These are phyloP conservation scores for Myocastor coypus DNA, from an alignment of 2,113 vertebrate genomes.

Conservation along the genomic window DNA sequence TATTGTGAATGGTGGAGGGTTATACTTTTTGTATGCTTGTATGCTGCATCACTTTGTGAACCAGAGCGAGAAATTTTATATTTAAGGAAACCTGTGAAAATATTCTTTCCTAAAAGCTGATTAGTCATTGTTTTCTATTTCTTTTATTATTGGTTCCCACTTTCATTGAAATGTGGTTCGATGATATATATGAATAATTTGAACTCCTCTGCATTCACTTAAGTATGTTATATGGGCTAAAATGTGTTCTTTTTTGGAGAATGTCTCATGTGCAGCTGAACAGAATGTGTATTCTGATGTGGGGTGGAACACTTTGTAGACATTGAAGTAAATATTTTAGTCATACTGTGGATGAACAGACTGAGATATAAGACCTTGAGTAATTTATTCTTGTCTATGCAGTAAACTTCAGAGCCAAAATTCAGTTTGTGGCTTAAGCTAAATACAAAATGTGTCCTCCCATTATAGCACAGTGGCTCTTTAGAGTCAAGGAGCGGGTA, in stretches of 20 bases:
- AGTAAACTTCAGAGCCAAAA: neutral
- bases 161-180: neutral
- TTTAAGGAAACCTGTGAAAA: too few relatives aligned
- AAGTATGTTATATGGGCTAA: neutral
- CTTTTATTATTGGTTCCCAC: neutral
- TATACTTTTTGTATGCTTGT: too few relatives aligned
- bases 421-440: neutral
- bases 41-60: too few relatives aligned
- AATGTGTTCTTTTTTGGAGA: neutral
- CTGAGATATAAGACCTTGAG: neutral
- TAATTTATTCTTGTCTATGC: constrained; percentile 12
- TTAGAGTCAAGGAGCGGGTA: neutral
- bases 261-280: neutral
- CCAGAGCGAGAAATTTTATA: too few relatives aligned
- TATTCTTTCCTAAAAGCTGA: too few relatives aligned
- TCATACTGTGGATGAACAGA: constrained; percentile 12
- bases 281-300: neutral
- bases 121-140: too few relatives aligned
- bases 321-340: neutral
- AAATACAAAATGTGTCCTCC: neutral
- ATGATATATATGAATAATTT: neutral
- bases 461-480: neutral
- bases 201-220: neutral
- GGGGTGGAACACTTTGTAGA: neutral
- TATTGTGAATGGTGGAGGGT: too few relatives aligned